phyloP scores from a whole-genome alignment of 2,797 vertebrate species.

The Acrocephalus scirpaceus region DNA sequence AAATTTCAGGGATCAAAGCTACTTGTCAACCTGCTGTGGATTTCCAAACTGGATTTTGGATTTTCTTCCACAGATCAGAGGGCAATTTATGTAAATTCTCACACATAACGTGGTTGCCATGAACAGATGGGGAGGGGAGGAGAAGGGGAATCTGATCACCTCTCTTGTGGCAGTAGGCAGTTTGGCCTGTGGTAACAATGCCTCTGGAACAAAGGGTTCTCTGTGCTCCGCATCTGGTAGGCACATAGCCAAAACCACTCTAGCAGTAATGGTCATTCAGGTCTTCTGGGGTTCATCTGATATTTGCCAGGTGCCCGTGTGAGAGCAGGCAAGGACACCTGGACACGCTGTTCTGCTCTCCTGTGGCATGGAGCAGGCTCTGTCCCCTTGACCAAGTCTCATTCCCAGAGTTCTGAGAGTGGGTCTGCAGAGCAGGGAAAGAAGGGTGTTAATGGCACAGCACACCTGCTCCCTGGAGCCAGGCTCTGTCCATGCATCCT shows the following conservation, averaged over 20 bases:
- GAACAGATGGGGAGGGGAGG: conserved; percentile 72
- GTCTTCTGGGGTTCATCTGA: conserved; percentile 33
- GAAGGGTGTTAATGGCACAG: not conserved
- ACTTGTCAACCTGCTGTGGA: conserved; percentile 42
- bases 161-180: conserved; percentile 58
- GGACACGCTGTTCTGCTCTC: not conserved
- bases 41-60: conserved; percentile 67
- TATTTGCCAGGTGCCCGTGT: conserved; percentile 16
- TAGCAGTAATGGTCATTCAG: conserved; percentile 52
- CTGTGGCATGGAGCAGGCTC: not conserved
- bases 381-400: not conserved
- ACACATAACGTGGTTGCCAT: not conserved
- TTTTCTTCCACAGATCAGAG: conserved; percentile 64
- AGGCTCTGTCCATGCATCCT: not conserved
- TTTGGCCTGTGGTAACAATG: conserved; percentile 61
- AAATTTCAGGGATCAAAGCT: conserved; percentile 63
- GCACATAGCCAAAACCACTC: conserved; percentile 41
- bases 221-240: conserved; percentile 66
- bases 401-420: not conserved
- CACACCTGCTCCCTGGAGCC: not conserved
- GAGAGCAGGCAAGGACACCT: not conserved
- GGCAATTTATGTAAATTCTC: conserved; percentile 70
- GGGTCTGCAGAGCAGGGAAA: not conserved
- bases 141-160: conserved; percentile 69
- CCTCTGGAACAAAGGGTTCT: conserved; percentile 67